Evolutionary conservation across 2,113 vertebrate species (phyloP), one percentile per base, ranked within the genome.

Genomic region (Pangasianodon hypophthalmus): DNA sequence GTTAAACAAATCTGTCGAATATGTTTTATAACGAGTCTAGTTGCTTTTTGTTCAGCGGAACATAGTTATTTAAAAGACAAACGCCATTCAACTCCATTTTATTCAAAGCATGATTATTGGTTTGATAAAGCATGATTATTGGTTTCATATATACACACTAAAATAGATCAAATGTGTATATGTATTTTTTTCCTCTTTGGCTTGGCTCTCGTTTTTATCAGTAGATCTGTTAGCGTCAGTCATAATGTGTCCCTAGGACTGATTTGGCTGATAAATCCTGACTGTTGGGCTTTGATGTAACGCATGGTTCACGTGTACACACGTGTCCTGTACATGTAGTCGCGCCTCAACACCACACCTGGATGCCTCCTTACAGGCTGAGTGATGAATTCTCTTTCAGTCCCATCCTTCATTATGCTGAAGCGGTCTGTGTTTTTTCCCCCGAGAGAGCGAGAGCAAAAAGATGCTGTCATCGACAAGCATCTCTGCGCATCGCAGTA

Each of bases 371-470:
- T 87, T 62, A 10, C 87, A 44, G 83, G 83, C 67, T 87, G 58
- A 84, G 87, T 90, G 91, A 94, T 94, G 62, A 91, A 89, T 93
- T 91, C n/a, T 89, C 82, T 93, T 91, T 90, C 29, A 77, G 82
- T 89, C 85, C 84, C 81, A 92, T 94, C 92, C 90, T 87, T 93
- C 92, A 92, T 67, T 73, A n/a, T 83, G 85, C 71, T 87, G 41
- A 88, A 92, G 89, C n/a, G 80, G 85, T 41, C 87, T 48, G 24
- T 83, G 90, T 84, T 90, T 91, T 92, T 37, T 58, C 50, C 77
- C 89, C 54, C 32, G 87, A 90, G 90, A 87, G 92, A 48, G 24
- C 54, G 19, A 81, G 84, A 37, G 88, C 60, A 29, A 85, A 91
- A 88, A 88, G 58, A 90, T 69, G 87, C 87, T 52, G 84, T 75